Percentiles rank a stretch among this genome's conserved stretches.
phyloP scores from a whole-genome alignment of 2,113 vertebrate species.

The Spilogale gracilis region DNA sequence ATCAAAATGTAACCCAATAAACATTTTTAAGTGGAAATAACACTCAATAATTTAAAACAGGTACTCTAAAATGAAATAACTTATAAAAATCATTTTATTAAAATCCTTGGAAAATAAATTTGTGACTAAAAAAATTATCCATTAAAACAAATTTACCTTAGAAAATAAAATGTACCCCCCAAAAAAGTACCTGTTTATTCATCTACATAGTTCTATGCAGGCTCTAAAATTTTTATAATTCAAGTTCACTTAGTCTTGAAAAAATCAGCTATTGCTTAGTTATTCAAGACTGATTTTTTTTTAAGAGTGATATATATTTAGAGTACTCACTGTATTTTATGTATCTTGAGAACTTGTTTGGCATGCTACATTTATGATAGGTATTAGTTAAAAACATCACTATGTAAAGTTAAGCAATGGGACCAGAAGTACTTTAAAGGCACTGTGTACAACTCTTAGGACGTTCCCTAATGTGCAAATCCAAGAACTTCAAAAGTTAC shows the following conservation, averaged over 20 bases:
- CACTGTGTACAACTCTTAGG: background rate
- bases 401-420: background rate
- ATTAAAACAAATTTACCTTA: background rate
- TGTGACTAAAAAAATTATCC: background rate
- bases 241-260: conserved; percentile 20
- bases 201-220: background rate
- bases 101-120: background rate
- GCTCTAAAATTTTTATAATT: conserved; percentile 9
- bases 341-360: background rate
- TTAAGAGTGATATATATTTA: background rate
- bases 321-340: background rate
- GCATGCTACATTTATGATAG: background rate
- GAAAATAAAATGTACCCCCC: background rate
- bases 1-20: conserved; percentile 18
- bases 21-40: background rate
- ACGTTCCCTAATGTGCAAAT: background rate
- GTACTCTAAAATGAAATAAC: conserved; percentile 10
- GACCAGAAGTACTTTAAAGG: background rate
- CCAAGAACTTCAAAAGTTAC: background rate
- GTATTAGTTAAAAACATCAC: background rate
- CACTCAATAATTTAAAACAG: conserved; percentile 11
- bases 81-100: background rate
- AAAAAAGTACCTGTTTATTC: background rate
- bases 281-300: background rate
- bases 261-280: background rate